These are phyloP conservation scores for Cynopterus brachyotis DNA, from an alignment of 2,113 vertebrate genomes.

Conservation along the genomic window DNA sequence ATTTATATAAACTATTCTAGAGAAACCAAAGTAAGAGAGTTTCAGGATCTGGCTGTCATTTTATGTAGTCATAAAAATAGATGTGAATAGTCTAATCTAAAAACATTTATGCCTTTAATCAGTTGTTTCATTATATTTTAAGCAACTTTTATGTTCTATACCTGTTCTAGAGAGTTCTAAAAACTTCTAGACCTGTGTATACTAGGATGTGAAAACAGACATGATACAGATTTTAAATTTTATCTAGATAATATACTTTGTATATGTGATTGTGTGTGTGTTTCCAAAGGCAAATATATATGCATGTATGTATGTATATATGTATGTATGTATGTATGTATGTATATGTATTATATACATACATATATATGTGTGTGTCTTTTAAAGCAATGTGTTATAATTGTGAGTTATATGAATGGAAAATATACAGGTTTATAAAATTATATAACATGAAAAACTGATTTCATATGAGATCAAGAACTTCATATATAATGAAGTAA, in stretches of 20 bases:
- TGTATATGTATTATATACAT: too few relatives aligned
- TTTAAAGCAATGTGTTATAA: neutral
- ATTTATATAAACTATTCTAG: neutral
- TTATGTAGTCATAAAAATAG: neutral
- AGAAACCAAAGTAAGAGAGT: neutral
- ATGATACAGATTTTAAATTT: neutral
- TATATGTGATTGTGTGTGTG: too few relatives aligned
- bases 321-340: neutral
- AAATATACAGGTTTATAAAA: neutral
- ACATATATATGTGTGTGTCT: neutral
- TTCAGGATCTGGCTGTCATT: neutral
- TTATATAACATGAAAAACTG: neutral
- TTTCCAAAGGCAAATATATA: neutral
- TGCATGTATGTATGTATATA: accelerated
- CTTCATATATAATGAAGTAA: neutral
- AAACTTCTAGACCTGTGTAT: neutral
- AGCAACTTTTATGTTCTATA: neutral
- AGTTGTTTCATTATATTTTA: neutral
- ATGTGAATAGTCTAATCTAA: neutral
- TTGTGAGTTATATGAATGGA: neutral
- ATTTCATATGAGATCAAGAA: neutral
- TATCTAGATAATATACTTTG: neutral
- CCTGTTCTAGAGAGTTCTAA: neutral
- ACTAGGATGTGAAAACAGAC: neutral
- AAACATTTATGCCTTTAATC: neutral